Evolutionary conservation across 2,113 vertebrate genomes (phyloP).

Genomic region (Alethe diademata): DNA sequence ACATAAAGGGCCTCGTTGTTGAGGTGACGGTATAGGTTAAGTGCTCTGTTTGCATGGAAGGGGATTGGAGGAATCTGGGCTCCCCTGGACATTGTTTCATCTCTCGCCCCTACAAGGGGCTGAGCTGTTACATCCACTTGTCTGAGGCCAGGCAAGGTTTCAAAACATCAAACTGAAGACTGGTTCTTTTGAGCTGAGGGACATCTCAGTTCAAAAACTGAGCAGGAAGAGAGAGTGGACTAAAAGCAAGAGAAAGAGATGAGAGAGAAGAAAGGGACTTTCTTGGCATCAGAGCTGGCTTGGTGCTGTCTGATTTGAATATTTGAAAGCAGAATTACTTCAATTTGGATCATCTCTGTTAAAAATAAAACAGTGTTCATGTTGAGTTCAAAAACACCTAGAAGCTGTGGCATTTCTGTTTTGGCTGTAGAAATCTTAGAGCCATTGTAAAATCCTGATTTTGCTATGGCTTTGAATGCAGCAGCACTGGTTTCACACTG

Average conservation of each 20-base stretch:
- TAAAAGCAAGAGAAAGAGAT: background rate
- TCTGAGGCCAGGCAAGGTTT: background rate
- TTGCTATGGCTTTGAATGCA: background rate
- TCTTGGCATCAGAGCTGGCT: background rate
- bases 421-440: background rate
- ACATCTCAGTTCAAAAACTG: background rate
- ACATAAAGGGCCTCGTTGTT: background rate
- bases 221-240: background rate
- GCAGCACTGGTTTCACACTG: background rate
- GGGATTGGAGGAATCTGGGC: background rate
- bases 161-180: background rate
- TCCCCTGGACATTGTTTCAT: background rate
- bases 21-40: background rate
- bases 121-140: background rate
- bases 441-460: background rate
- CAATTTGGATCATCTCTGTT: background rate
- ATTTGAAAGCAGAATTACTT: background rate
- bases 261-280: background rate
- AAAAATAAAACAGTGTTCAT: background rate
- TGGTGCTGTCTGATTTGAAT: background rate
- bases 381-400: background rate
- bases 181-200: background rate
- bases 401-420: background rate
- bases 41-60: background rate
- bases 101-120: background rate